Base-by-base conservation (phyloP, 2,888 invertebrate genomes). In the Tanypteryx hageni region DNA sequence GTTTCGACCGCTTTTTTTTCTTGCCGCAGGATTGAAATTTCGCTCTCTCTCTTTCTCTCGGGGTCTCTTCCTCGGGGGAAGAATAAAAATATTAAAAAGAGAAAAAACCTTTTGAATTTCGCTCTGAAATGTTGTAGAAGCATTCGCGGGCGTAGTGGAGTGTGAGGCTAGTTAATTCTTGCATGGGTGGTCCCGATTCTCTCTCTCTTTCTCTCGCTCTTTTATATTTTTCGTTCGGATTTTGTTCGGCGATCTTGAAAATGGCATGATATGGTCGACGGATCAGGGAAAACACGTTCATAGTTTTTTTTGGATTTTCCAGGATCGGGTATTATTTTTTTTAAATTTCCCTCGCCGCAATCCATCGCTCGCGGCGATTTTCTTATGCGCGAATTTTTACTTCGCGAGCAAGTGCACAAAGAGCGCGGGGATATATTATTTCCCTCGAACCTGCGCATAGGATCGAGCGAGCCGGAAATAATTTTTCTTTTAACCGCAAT, bases 201-300 rank as follows among this genome's bases (percentile, higher is more conserved):
- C 86, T 86, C 61, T 89, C 44, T 89, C 44, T 64, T 44, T 44
- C 44, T 44, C 44, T 44, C 44, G 44, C 44, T 44, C 44, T 44
- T 44, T 44, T 44, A 44, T 44, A 44, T 89, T 89, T 89, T 89
- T 89, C 64, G 64, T 64, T n/a, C 89, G 61, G 89, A 61, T 89
- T 89, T 89, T 89, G 89, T 89, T 89, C 64, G 89, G 64, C 89
- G 89, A 89, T 89, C 89, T 89, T 89, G 89, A 89, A 89, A 89
- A 89, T 76, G 76, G 64, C 64, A 89, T 89, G 89, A 89, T 89
- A 89, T 64, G 89, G 89, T 89, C 89, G 89, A 89, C 64, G 89
- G 64, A 64, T 89, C 89, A 61, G 89, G 61, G 89, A 64, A 44
- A 64, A 89, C 64, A 89, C 64, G 61, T 89, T 89, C 27, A 8